Conservation (phyloP, 2,888 invertebrate genomes). For the Mythimna vitellina region DNA sequence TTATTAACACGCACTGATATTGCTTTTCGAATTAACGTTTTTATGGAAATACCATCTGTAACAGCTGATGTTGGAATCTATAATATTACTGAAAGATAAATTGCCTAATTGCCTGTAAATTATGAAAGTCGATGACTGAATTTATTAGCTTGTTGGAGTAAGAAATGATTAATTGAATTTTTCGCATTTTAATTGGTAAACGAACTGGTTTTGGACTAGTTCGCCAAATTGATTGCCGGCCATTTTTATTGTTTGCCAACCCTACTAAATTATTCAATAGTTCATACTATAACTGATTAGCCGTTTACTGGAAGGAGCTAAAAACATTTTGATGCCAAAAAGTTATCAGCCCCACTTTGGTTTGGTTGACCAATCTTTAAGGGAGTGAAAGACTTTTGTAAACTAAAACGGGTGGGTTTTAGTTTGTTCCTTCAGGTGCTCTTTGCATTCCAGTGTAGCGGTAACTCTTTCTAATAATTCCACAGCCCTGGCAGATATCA, state of each 20-base stretch:
- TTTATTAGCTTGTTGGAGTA: conserved; percentile 15
- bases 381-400: too few relatives aligned
- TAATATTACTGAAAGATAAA: conserved; percentile 22
- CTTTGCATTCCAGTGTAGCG: too few relatives aligned
- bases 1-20: conserved; percentile 32
- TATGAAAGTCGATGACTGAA: conserved; percentile 34
- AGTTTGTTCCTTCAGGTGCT: too few relatives aligned
- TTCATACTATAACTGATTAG: not conserved
- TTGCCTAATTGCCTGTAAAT: conserved; percentile 7
- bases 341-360: not conserved
- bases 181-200: conserved; percentile 24
- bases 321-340: not conserved
- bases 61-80: conserved; percentile 22
- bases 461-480: too few relatives aligned
- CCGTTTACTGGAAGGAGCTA: not conserved
- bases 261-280: conserved; percentile 6
- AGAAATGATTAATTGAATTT: conserved; percentile 12
- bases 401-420: too few relatives aligned
- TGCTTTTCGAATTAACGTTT: conserved; percentile 46
- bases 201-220: conserved; percentile 18
- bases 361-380: not conserved
- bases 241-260: conserved; percentile 11
- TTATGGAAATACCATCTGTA: conserved; percentile 36
- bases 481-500: too few relatives aligned
- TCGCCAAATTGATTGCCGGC: conserved; percentile 20